Conservation (phyloP, 2,888 invertebrate genomes). For the Thalpophila matura region DNA sequence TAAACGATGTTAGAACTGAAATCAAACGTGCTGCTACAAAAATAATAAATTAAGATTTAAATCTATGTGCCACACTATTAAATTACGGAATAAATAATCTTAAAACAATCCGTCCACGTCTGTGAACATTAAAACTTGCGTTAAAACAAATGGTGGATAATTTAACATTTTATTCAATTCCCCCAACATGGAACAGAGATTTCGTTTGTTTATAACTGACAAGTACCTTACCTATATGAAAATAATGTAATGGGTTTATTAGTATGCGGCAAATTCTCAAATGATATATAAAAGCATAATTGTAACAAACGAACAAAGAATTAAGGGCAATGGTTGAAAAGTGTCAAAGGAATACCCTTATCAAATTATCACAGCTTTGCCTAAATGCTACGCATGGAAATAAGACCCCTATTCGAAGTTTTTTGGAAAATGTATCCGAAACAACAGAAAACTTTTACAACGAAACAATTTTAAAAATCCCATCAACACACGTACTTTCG, state of each 20-base stretch:
- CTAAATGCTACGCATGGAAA: background rate
- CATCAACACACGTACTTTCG: constrained; percentile 32
- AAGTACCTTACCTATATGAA: background rate
- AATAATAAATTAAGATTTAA: constrained; percentile 10
- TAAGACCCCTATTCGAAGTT: background rate
- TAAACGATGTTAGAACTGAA: background rate
- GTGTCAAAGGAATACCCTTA: background rate
- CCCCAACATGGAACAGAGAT: background rate
- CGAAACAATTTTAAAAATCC: constrained; percentile 33
- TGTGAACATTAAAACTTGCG: constrained; percentile 19
- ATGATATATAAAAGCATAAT: background rate
- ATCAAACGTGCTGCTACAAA: background rate
- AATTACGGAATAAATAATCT: constrained; percentile 18
- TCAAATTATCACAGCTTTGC: constrained; percentile 1
- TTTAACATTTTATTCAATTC: background rate
- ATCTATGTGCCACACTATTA: constrained; percentile 7
- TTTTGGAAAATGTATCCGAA: background rate
- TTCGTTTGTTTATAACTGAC: too few relatives aligned
- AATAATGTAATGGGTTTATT: background rate
- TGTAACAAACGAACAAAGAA: background rate
- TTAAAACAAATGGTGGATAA: constrained; percentile 26
- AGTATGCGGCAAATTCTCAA: background rate
- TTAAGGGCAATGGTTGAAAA: background rate
- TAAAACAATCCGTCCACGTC: constrained; percentile 1
- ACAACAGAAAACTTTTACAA: constrained; percentile 16